Percentiles rank a stretch among this genome's conserved stretches.
Conservation (phyloP, 2,113 vertebrate species). For the Bombycilla garrulus region DNA sequence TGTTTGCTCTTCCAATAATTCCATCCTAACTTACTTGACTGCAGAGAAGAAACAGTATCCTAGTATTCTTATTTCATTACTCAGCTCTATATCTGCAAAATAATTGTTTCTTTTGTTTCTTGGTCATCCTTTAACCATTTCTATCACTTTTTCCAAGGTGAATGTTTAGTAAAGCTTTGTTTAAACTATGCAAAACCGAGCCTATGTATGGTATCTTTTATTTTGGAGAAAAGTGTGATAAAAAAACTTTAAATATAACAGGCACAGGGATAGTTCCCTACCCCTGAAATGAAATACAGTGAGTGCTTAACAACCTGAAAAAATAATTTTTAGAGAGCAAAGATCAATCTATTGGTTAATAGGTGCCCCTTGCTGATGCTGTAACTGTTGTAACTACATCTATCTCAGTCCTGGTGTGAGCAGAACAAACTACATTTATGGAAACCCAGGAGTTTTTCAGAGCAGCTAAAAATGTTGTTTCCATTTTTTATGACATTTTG, state of each 20-base stretch:
- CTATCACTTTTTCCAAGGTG: background rate
- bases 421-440: background rate
- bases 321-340: background rate
- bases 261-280: background rate
- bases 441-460: background rate
- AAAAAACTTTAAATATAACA: background rate
- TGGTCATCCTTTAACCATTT: background rate
- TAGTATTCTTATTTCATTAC: background rate
- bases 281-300: background rate
- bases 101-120: background rate
- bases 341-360: background rate
- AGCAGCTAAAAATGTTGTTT: background rate
- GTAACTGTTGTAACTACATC: background rate
- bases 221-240: background rate
- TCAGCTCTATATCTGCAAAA: background rate
- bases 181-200: background rate
- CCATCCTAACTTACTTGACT: background rate
- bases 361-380: background rate
- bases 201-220: background rate
- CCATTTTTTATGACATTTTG: background rate
- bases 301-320: background rate
- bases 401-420: background rate
- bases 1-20: background rate
- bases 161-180: background rate
- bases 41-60: background rate